Conservation (phyloP, 2,888 invertebrate species). For the Stictocephala bisonia region DNA sequence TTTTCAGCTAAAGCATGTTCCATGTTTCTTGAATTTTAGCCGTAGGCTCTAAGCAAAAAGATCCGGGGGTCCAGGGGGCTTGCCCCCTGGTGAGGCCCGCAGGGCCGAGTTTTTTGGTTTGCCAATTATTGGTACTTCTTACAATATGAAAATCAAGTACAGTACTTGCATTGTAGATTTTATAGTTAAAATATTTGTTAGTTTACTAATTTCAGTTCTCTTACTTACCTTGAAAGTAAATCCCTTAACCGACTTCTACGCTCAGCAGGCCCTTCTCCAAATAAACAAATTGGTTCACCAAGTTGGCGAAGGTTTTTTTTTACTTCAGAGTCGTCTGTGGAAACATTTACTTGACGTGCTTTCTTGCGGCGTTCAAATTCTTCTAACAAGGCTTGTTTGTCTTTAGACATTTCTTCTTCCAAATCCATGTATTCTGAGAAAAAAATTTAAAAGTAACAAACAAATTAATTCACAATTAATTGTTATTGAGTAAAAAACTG, state of each 20-base stretch:
- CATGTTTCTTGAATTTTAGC: too few species aligned
- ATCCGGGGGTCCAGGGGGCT: too few species aligned
- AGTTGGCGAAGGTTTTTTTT: conserved; percentile 90
- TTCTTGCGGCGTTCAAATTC: conserved; percentile 96
- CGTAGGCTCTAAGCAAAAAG: too few species aligned
- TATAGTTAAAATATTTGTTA: too few species aligned
- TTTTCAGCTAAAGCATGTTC: too few species aligned
- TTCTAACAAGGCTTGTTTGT: conserved; percentile 91
- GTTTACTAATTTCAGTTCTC: too few species aligned
- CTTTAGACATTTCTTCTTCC: conserved; percentile 87
- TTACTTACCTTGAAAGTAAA: conserved; percentile 82
- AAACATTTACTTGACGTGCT: conserved; percentile 94
- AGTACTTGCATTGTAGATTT: too few species aligned
- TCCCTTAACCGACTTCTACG: conserved; percentile 91
- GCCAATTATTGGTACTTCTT: too few species aligned
- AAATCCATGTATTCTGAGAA: conserved; percentile 83
- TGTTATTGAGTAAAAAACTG: conserved; percentile 8
- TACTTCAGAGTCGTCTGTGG: conserved; percentile 98
- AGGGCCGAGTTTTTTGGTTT: too few species aligned
- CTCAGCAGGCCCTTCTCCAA: conserved; percentile 99
- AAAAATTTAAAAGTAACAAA: conserved; percentile 2
- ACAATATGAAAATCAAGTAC: too few species aligned
- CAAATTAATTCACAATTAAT: not conserved
- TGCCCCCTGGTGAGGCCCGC: too few species aligned
- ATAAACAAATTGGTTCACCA: conserved; percentile 96